phyloP scores from a whole-genome alignment of 2,888 invertebrate species.

The Netelia inedita region DNA sequence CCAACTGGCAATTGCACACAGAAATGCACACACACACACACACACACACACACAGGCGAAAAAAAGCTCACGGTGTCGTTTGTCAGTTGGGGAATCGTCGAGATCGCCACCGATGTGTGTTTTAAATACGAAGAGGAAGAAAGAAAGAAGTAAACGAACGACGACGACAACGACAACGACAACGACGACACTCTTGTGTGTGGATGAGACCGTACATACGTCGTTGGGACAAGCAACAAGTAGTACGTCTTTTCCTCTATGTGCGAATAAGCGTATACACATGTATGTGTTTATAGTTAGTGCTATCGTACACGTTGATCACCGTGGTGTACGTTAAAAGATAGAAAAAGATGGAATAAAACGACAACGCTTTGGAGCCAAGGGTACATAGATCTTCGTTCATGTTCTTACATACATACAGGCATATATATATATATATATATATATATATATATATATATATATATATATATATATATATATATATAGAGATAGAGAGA shows the following conservation, averaged over 20 bases:
- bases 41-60: constrained; percentile 42
- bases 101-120: constrained; percentile 11
- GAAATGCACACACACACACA: constrained; percentile 39
- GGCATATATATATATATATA: background rate
- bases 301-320: constrained; percentile 38
- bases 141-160: constrained; percentile 11
- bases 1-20: constrained; percentile 64
- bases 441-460: background rate
- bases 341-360: constrained; percentile 29
- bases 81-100: constrained; percentile 28
- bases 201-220: background rate
- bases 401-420: constrained; percentile 41
- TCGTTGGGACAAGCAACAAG: background rate
- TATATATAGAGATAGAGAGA: background rate
- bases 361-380: constrained; percentile 52
- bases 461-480: background rate
- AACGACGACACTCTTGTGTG: constrained; percentile 25
- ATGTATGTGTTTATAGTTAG: background rate
- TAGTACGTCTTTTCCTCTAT: constrained; percentile 20
- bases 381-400: constrained; percentile 68
- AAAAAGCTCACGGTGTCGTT: constrained; percentile 56
- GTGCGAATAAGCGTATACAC: constrained; percentile 3
- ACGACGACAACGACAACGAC: constrained; percentile 16
- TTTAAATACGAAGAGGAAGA: constrained; percentile 19
- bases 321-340: constrained; percentile 41